A percentile compares a stretch with the other conserved stretches of the same genome.
These are phyloP conservation scores for Lethenteron camtschaticum DNA, from an alignment of 2,113 vertebrate genomes.

Conservation along the genomic window DNA sequence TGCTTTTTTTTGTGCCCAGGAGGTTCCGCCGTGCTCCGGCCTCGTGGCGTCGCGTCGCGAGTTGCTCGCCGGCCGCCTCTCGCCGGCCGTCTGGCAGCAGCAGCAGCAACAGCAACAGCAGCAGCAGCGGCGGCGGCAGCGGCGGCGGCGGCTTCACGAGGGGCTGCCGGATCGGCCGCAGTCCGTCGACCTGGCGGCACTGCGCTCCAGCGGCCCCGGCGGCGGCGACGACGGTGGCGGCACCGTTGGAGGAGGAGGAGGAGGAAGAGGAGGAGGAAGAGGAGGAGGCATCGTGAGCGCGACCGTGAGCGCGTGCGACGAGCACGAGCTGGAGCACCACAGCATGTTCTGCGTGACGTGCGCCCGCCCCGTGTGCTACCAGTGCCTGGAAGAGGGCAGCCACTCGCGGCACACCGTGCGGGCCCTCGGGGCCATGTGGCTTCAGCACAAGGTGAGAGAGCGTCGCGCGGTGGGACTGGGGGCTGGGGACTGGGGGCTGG, in stretches of 20 bases:
- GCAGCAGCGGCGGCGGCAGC: conserved; percentile 11
- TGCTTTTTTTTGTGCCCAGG: too few species aligned
- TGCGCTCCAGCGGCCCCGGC: too few species aligned
- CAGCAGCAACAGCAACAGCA: conserved; percentile 17
- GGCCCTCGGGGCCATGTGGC: conserved; percentile 64
- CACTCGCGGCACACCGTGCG: conserved; percentile 67
- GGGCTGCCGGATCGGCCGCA: background rate
- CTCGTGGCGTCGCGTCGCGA: conserved; percentile 23
- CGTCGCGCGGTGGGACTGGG: too few species aligned
- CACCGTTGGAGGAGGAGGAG: too few species aligned
- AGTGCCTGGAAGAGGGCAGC: conserved; percentile 65
- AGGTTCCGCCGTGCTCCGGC: too few species aligned
- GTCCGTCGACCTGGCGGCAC: too few species aligned
- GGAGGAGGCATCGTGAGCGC: too few species aligned
- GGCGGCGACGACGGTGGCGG: too few species aligned
- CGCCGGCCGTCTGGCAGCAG: conserved; percentile 12
- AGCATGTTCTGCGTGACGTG: conserved; percentile 74
- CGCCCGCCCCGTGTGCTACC: conserved; percentile 48
- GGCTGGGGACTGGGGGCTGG: conserved; percentile 6
- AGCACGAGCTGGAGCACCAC: conserved; percentile 81
- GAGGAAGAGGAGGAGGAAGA: too few species aligned
- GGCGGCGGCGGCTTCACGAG: conserved; percentile 25
- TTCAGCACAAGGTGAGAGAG: conserved; percentile 63
- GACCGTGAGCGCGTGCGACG: conserved; percentile 37
- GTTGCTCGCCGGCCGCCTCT: conserved; percentile 11